Base-by-base conservation (phyloP, 2,113 vertebrate species). In the Willisornis vidua region DNA sequence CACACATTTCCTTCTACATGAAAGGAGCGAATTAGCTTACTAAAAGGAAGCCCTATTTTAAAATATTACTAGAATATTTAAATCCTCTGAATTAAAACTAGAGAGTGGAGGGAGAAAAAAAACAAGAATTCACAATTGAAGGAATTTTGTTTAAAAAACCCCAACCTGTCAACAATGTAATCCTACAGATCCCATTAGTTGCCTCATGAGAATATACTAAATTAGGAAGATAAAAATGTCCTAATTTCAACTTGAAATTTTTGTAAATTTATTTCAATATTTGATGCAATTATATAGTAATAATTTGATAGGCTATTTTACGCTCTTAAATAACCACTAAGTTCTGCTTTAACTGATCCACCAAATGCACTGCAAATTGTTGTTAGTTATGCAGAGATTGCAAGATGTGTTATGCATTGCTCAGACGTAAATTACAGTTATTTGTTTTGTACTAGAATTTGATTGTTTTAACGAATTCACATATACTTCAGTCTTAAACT, bases 91-190 rank as follows among this genome's bases (percentile, higher is more conserved):
- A 71, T 19, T 76, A 86, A 81, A 82, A 80, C 13, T 23, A 46
- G 54, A 14, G 24, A 77, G 45, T 19, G 13, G 13, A 33, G 51
- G 5, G 20, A 22, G 7, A 3, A 25, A 73, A 41, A 74, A 33
- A 19, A 19, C 24, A 87, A 35, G 3, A 65, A 82, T 79, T 92
- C 14, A 52, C 52, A 61, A 20, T 8, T 75, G 68, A 78, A 79
- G 90, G 7, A 59, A 68, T 75, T 63, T 66, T 72, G 4, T 29
- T 87, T 6, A 4, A 23, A 41, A 86, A 67, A 59, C 9, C 17
- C 7, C 59, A 65, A 9, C 25, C 13, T 65, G 6, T 45, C 1
- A 0, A 52, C 16, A 41, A 29, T 0, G 0, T 73, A 52, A 49
- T 85, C 19, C 45, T 82, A 62, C 35, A 49, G 71, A 91, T 12